Conservation (phyloP, 2,113 vertebrate genomes). For the Cephalopholis sonnerati region DNA sequence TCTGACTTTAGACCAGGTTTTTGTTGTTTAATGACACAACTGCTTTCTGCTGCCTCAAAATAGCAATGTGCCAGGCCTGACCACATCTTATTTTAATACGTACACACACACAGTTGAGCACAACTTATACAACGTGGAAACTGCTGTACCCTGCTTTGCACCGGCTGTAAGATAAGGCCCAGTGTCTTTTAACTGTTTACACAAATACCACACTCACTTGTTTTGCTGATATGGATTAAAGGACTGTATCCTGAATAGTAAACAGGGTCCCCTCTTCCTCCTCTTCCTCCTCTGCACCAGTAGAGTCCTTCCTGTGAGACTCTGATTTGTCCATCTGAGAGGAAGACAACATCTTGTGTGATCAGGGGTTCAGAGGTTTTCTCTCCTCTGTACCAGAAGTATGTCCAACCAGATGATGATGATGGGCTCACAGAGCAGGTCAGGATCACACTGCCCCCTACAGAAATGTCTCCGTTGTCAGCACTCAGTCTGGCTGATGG, state of each 20-base stretch:
- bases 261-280: constrained; percentile 23
- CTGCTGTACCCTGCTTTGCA: background rate
- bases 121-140: too few relatives aligned
- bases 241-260: constrained; percentile 39
- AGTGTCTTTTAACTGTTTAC: too few relatives aligned
- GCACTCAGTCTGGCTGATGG: background rate
- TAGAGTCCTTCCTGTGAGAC: constrained; percentile 29
- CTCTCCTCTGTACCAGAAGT: constrained; percentile 16
- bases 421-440: constrained; percentile 6
- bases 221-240: background rate
- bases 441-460: background rate
- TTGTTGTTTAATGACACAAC: too few relatives aligned
- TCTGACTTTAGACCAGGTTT: too few relatives aligned
- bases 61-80: too few relatives aligned
- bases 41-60: too few relatives aligned
- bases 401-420: constrained; percentile 23
- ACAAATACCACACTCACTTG: too few relatives aligned
- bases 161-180: too few relatives aligned
- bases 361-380: background rate
- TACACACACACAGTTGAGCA: too few relatives aligned
- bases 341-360: background rate
- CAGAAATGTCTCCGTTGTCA: background rate
- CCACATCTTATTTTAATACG: too few relatives aligned
- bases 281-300: constrained; percentile 43
- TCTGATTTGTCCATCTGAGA: background rate